phyloP scores from a whole-genome alignment of 53 echinoderm and acorn worm species.

The Apostichopus leukothele region DNA sequence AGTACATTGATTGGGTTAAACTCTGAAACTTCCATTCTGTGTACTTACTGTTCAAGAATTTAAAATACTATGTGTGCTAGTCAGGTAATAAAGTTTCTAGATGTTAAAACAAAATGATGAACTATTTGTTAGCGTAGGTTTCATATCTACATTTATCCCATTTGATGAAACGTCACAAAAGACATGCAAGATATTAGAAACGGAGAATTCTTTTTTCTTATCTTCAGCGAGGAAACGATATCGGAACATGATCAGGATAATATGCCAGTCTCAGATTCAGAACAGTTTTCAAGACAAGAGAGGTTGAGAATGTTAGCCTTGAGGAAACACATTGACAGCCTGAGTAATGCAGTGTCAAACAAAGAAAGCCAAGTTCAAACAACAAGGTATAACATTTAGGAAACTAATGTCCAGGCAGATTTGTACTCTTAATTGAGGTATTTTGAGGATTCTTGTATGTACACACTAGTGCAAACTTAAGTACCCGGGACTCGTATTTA shows the following conservation, averaged over 20 bases:
- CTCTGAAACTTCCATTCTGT: not conserved
- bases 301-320: slow-evolving; percentile 85
- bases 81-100: not conserved
- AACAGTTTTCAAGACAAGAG: slow-evolving; percentile 80
- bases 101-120: not conserved
- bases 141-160: not conserved
- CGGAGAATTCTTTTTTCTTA: too few species aligned
- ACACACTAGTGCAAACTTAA: too few species aligned
- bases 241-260: slow-evolving; percentile 64
- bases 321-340: slow-evolving; percentile 76
- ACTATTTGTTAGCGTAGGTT: not conserved
- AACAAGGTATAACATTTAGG: slow-evolving; percentile 62
- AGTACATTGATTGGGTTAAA: too few species aligned
- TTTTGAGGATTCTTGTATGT: too few species aligned
- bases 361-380: slow-evolving; percentile 68
- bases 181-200: not conserved
- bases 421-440: too few species aligned
- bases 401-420: not conserved
- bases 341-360: slow-evolving; percentile 66
- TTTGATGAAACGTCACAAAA: not conserved
- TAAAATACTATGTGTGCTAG: not conserved
- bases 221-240: slow-evolving; percentile 71
- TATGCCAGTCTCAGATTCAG: slow-evolving; percentile 50
- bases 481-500: too few species aligned
- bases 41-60: not conserved